Evolutionary conservation across 2,113 vertebrate species (phyloP), one percentile per base, ranked within the genome.

Genomic region (Morone chrysops): DNA sequence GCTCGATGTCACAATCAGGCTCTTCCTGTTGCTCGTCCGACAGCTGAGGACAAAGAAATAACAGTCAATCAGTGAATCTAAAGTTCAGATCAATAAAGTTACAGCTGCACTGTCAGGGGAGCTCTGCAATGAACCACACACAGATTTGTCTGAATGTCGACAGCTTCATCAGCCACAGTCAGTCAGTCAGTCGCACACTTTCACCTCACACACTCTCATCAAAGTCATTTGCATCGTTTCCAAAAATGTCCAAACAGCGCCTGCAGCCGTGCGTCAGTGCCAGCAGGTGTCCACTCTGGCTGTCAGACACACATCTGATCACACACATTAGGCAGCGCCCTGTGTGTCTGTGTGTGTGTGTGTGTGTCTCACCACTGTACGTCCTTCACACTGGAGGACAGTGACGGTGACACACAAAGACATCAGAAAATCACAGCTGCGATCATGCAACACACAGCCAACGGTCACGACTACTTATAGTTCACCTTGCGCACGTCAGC

Each of bases 1-100:
- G 93, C 96, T 99, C 85, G 98, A 99, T 14, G 97, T 98, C 93
- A 99, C 97, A 7, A 99, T 99, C 93, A 99, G 95, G 84, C 98
- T 99, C 95, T 99, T 99, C 77, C 98, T 96, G 95, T 99, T 99
- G 95, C 97, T 98, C 3, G 97, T 97, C 76, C 98, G 96, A 94
- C 98, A 99, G 92, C 98, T 99, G 96, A 70, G 94, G 94, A 86
- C 11, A 74, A 41, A 69, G 8, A 50, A 8, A 20, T 50, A 78
- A 16, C 41, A 67, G 48, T 38, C 48, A 77, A 6, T 72, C 5
- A 18, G 1, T n/a, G 4, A 5, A 9, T 22, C 17, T 11, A 1
- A 36, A 8, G 25, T 17, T 2, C 1, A 59, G 8, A 31, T 62
- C 22, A 43, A 1, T 11, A 4, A 47, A 4, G 16, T 54, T 18